Evolutionary conservation across 1,140 invertebrate genomes (phyloP), one percentile per base, ranked within the genome.

Genomic region (Oscheius sp.): DNA sequence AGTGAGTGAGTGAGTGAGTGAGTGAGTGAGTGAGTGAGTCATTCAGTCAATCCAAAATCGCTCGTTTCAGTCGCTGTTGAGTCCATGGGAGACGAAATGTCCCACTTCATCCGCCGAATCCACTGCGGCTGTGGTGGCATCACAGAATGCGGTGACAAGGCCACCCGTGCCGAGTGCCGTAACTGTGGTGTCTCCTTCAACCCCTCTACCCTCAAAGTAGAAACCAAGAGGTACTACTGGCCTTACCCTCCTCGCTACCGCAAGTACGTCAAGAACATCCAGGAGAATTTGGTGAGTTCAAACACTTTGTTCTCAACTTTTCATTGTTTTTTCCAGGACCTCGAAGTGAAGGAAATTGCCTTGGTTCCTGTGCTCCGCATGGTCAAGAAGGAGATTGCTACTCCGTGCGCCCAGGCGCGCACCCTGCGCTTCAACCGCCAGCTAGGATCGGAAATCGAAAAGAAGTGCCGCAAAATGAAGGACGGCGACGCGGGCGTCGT

Each of bases 321-420:
- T 63, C 18, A n/a, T 34, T 61, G 34, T 59, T 18, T 52, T 71
- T 31, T 32, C 38, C 1, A 58, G 34, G 20, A 26, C 32, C 29
- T 64, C 18, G 3, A 63, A 10, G 31, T 65, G 18, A 42, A 64
- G 35, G n/a, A 35, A 13, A 71, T 71, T 20, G 61, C 32, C 31
- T 32, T 36, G 61, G 38, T 58, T 10, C 58, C 69, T 3, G 59
- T 61, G n/a, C 35, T 49, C 10, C 32, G 36, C 20, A 10, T 38
- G 18, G 64, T 71, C 61, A 71, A 71, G 69, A 71, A 71, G 28
- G 69, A 71, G 23, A 35, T 71, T n/a, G 58, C 69, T 4, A 61
- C 63, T 18, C 38, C 59, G 1, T 71, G 69, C 45, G 59, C 52
- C 18, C 38, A 49, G 46, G 69, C 69, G 15, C 69, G 69, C 42